phyloP scores from a whole-genome alignment of 2,797 vertebrate species.

The Tympanoctomys barrerae region DNA sequence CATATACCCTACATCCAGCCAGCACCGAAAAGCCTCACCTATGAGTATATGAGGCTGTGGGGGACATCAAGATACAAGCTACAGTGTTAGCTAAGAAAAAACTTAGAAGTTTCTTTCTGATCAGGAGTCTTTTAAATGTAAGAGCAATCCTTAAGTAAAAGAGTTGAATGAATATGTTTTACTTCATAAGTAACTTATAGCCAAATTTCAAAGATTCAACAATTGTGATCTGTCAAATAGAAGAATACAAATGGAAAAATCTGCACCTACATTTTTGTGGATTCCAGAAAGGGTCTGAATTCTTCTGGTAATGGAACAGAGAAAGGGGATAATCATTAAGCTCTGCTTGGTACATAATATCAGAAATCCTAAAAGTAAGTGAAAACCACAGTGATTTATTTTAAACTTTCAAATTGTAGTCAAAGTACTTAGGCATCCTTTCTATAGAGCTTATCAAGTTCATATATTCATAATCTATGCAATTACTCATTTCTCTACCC shows the following conservation, averaged over 20 bases:
- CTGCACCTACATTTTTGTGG: background rate
- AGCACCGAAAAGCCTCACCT: too few species aligned
- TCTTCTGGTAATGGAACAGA: background rate
- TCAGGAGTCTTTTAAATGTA: slow-evolving; percentile 18
- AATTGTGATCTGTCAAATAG: background rate
- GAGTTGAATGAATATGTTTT: slow-evolving; percentile 42
- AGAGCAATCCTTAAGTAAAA: background rate
- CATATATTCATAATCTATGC: slow-evolving; percentile 16
- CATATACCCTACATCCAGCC: too few species aligned
- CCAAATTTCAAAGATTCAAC: slow-evolving; percentile 45
- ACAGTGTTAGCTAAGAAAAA: slow-evolving; percentile 51
- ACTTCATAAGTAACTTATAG: slow-evolving; percentile 7
- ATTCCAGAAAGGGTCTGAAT: background rate
- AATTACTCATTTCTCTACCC: background rate
- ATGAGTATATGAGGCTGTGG: too few species aligned
- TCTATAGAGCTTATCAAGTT: background rate
- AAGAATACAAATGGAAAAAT: slow-evolving; percentile 47
- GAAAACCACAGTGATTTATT: slow-evolving; percentile 26
- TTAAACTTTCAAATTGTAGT: slow-evolving; percentile 48
- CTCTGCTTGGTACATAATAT: background rate
- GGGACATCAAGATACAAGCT: too few species aligned
- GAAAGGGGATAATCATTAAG: background rate
- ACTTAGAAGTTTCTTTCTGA: background rate
- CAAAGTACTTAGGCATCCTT: background rate
- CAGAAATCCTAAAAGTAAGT: slow-evolving; percentile 41